Evolutionary conservation across 2,797 vertebrate genomes (phyloP).

Genomic region (Odontamblyopus rebecca): DNA sequence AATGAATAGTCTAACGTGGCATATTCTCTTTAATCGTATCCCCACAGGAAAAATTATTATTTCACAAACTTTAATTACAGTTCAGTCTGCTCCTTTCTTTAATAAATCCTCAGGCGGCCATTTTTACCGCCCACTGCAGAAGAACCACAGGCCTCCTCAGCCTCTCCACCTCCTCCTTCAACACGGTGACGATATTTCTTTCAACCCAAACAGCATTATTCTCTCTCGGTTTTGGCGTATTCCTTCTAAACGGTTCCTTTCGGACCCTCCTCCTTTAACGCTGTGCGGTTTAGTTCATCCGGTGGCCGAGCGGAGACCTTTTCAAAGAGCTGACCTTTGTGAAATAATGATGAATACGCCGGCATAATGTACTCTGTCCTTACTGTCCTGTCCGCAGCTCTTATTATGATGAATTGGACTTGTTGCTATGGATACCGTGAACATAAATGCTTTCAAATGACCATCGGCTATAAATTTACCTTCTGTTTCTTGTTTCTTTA

Average conservation of each 20-base stretch:
- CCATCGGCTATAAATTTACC: background rate
- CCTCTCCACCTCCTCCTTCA: background rate
- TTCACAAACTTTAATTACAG: background rate
- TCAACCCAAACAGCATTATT: background rate
- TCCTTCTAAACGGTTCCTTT: background rate
- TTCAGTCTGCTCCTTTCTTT: background rate
- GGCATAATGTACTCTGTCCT: background rate
- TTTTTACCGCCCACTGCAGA: too few relatives aligned
- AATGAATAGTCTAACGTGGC: too few relatives aligned
- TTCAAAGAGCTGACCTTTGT: conserved; percentile 2
- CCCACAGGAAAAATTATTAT: too few relatives aligned
- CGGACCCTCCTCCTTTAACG: background rate
- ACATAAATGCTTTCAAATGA: conserved; percentile 6
- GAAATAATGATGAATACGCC: background rate
- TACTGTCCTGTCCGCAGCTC: background rate
- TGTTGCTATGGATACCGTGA: conserved; percentile 29
- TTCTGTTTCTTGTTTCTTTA: too few relatives aligned
- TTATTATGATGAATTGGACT: background rate
- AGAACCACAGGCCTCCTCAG: background rate
- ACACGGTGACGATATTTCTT: background rate
- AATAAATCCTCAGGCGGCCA: background rate
- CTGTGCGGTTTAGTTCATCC: background rate
- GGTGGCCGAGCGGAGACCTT: background rate
- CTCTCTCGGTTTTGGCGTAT: background rate
- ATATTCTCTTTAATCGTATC: too few relatives aligned